Conservation (phyloP, 2,113 vertebrate genomes). For the Saccopteryx leptura region DNA sequence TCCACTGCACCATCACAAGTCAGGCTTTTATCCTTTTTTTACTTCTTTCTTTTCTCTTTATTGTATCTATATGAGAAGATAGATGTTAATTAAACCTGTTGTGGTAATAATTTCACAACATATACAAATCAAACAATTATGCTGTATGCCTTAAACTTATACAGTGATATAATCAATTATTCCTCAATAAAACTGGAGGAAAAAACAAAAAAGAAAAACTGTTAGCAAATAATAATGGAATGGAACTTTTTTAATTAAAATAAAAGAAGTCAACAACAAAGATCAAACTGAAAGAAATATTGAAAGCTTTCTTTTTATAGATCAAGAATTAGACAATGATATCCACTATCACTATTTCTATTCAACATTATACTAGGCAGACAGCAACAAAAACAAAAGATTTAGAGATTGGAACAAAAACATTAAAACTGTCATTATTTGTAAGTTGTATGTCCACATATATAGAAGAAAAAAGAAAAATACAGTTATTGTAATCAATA, state of each 20-base stretch:
- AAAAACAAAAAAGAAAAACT: not conserved
- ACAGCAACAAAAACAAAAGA: constrained; percentile 6
- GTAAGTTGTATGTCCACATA: not conserved
- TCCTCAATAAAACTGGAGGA: not conserved
- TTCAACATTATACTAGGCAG: not conserved
- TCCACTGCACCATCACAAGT: no score
- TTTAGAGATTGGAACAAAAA: not conserved
- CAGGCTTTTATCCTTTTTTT: no score
- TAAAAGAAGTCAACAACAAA: not conserved
- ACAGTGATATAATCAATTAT: not conserved
- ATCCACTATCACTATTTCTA: not conserved
- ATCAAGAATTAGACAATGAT: not conserved
- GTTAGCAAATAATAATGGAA: not conserved
- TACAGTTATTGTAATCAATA: not conserved
- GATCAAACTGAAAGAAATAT: not conserved
- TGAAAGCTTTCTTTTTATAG: not conserved
- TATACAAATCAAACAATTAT: not conserved
- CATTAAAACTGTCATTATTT: not conserved
- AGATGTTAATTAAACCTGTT: no score
- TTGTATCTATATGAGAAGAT: no score
- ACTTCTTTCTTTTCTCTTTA: no score
- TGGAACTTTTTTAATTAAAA: constrained; percentile 1
- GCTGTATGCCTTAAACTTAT: not conserved
- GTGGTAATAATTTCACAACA: not conserved
- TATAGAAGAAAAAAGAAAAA: constrained; percentile 25